Percentiles rank a stretch among this genome's conserved stretches.
Conservation (phyloP, 2,888 invertebrate species). For the Micoletzkya japonica region DNA sequence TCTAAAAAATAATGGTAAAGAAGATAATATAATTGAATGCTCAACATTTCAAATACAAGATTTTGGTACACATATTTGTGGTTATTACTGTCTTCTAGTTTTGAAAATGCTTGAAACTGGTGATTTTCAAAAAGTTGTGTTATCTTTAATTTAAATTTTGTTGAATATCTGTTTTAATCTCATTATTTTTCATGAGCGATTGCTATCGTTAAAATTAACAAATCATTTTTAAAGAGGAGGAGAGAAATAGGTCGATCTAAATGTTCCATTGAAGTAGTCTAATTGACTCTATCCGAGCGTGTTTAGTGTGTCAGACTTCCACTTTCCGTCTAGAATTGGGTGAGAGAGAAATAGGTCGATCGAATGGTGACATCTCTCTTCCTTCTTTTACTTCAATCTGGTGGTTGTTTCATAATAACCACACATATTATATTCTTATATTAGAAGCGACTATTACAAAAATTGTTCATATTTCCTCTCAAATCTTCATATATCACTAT, state of each 20-base stretch:
- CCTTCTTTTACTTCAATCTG: conserved; percentile 37
- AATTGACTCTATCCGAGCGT: conserved; percentile 36
- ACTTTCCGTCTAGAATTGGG: conserved; percentile 35
- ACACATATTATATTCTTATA: conserved; percentile 29
- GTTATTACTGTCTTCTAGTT: conserved; percentile 33
- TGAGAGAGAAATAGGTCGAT: conserved; percentile 38
- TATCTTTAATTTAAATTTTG: conserved; percentile 33
- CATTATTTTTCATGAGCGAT: conserved; percentile 34
- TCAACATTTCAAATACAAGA: conserved; percentile 27
- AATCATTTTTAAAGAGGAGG: conserved; percentile 40
- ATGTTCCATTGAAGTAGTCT: conserved; percentile 38
- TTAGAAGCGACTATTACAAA: conserved; percentile 28
- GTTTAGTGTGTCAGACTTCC: conserved; percentile 32
- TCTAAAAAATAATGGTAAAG: conserved; percentile 31
- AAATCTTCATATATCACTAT: conserved; percentile 2
- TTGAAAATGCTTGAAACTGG: conserved; percentile 32
- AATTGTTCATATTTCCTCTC: conserved; percentile 31
- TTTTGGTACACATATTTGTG: conserved; percentile 32
- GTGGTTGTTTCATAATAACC: conserved; percentile 34
- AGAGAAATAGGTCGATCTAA: too few species aligned
- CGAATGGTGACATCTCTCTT: conserved; percentile 34
- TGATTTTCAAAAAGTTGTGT: conserved; percentile 34
- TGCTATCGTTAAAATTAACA: conserved; percentile 27
- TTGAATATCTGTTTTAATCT: conserved; percentile 29
- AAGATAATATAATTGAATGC: conserved; percentile 29